A percentile compares a stretch with the other conserved stretches of the same genome.
Conservation (phyloP, 2,888 invertebrate species). For the Microctonus brassicae region DNA sequence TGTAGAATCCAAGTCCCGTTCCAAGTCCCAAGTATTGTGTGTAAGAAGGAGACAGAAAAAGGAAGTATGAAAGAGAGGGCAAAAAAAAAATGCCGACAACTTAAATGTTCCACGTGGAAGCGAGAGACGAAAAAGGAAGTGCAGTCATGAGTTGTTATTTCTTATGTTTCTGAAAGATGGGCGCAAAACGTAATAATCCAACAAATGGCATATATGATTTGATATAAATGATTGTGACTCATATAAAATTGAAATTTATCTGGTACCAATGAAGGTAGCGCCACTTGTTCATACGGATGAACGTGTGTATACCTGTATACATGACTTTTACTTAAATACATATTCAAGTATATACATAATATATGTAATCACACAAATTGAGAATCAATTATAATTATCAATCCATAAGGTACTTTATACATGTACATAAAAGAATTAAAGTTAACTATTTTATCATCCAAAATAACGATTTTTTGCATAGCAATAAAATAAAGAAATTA, state of each 20-base stretch:
- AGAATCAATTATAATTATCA: no score
- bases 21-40: conserved; percentile 21
- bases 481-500: no score
- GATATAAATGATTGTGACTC: neutral
- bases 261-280: neutral
- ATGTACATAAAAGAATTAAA: no score
- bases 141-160: no score
- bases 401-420: no score
- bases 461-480: no score
- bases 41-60: conserved; percentile 15
- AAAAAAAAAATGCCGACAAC: conserved; percentile 30
- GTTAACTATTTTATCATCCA: no score
- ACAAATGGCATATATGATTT: no score
- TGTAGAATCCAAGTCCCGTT: no score
- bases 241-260: neutral
- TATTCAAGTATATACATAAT: neutral
- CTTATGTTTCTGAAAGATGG: no score
- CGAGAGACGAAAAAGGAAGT: neutral
- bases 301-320: neutral
- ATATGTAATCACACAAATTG: no score
- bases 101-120: neutral
- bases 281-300: neutral
- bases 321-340: neutral
- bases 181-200: no score
- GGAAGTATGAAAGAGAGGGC: neutral